Percentiles rank a stretch among this genome's conserved stretches.
Evolutionary conservation across 2,888 invertebrate species (phyloP).

Genomic region (Arctia plantaginis): DNA sequence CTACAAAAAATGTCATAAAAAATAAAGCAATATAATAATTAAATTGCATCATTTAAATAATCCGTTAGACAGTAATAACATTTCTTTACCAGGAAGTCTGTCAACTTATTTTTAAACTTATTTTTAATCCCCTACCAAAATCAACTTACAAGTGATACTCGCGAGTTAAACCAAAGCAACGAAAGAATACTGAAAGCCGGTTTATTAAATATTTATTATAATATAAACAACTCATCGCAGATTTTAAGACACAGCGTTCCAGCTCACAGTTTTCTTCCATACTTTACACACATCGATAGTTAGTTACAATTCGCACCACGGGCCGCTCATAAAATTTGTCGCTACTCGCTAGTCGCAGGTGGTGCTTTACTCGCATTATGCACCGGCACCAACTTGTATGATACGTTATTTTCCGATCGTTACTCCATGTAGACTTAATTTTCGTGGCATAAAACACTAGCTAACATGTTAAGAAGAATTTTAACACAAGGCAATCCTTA

Average conservation of each 20-base stretch:
- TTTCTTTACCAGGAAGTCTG: no score
- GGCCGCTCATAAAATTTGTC: conserved; percentile 73
- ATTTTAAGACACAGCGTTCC: neutral
- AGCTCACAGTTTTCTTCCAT: conserved; percentile 38
- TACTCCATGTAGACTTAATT: conserved; percentile 38
- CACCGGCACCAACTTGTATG: conserved; percentile 51
- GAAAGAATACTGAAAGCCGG: no score
- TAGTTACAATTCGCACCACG: conserved; percentile 80
- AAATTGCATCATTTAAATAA: no score
- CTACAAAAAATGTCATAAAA: no score
- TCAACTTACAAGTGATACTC: no score
- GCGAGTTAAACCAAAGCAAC: no score
- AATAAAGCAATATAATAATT: no score
- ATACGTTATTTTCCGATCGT: conserved; percentile 51
- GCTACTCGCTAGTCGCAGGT: conserved; percentile 68
- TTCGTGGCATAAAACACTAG: conserved; percentile 13
- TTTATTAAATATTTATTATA: no score
- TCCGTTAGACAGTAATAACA: no score
- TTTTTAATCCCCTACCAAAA: no score
- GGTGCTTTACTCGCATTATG: conserved; percentile 59
- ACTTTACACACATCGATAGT: conserved; percentile 61
- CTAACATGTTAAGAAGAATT: neutral
- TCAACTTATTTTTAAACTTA: no score
- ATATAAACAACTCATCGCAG: no score
- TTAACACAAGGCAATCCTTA: neutral